phyloP scores from a whole-genome alignment of 2,888 invertebrate species.

The Nomada fabriciana region DNA sequence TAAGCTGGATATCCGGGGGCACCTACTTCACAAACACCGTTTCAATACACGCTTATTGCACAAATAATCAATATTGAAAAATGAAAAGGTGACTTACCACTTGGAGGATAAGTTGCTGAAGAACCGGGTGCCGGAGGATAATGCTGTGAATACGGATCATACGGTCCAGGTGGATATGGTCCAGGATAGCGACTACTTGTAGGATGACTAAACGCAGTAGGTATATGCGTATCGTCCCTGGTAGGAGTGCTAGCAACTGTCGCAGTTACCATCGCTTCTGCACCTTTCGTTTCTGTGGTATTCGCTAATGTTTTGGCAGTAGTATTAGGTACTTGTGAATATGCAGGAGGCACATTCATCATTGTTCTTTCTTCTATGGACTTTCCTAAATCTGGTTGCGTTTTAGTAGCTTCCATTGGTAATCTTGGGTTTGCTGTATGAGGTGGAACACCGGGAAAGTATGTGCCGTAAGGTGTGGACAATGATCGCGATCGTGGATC shows the following conservation, averaged over 20 bases:
- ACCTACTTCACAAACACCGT: constrained; percentile 66
- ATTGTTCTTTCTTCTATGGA: constrained; percentile 67
- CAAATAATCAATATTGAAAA: neutral
- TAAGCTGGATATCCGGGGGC: constrained; percentile 82
- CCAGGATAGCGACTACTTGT: constrained; percentile 79
- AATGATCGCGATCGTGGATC: constrained; percentile 80
- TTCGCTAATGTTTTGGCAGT: constrained; percentile 69
- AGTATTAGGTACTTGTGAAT: constrained; percentile 71
- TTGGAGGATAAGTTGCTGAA: constrained; percentile 80
- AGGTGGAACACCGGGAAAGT: constrained; percentile 78
- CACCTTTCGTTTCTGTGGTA: constrained; percentile 62
- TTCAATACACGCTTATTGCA: constrained; percentile 36
- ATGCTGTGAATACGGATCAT: constrained; percentile 82
- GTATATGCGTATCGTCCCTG: constrained; percentile 78
- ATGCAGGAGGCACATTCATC: constrained; percentile 68
- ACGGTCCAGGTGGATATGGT: constrained; percentile 82
- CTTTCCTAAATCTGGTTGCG: constrained; percentile 65
- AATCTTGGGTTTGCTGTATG: constrained; percentile 73
- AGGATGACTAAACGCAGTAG: constrained; percentile 82
- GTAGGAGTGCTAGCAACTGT: constrained; percentile 64
- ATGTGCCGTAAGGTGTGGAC: constrained; percentile 79
- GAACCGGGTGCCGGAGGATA: constrained; percentile 81
- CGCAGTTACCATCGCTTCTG: constrained; percentile 66
- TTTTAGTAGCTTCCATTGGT: constrained; percentile 66
- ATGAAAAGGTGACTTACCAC: constrained; percentile 73